Base-by-base conservation (phyloP, 2,797 vertebrate genomes). In the Morelia viridis region DNA sequence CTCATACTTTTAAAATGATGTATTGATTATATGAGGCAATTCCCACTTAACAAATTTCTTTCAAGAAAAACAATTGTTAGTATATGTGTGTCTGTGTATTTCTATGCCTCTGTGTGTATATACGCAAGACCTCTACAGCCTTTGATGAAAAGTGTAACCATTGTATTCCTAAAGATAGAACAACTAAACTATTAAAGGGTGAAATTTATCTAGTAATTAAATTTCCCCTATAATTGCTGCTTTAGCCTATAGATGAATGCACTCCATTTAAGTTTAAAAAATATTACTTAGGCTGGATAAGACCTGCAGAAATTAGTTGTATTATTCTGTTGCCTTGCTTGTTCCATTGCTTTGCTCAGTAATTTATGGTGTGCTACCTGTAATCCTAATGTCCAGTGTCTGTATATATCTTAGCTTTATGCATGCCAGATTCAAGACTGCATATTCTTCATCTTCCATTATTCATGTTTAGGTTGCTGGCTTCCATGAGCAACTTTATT, bases 231-330 rank as follows among this genome's bases (percentile, higher is more conserved):
- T 96, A 97, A 97, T 96, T 96, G 93, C 96, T 93, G 53, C 96
- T 97, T 96, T 97, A 96, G 95, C 93, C 95, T 94, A 88, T 95
- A 97, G 96, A 96, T 95, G 94, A 96, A 95, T 96, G 93, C 95
- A 94, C 96, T 97, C 96, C 96, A 93, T 97, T 97, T 97, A 96
- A 95, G 95, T 94, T 97, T 88, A 95, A 97, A 97, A 96, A 97
- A 96, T 96, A 95, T 96, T 96, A 94, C 65, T 76, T 94, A 92
- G 83, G 89, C 94, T 94, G 90, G 88, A 83, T 89, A 94, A 97
- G 91, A 94, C 93, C 96, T 96, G 88, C 62, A 85, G 89, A 87
- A 94, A 92, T 92, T 91, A 96, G 92, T 94, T 12, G 1, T 86
- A 1, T 64, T 88, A 91, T 0, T 2, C 85, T 89, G 0, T 94